Base-by-base conservation (phyloP, 2,113 vertebrate species). In the Meriones unguiculatus region DNA sequence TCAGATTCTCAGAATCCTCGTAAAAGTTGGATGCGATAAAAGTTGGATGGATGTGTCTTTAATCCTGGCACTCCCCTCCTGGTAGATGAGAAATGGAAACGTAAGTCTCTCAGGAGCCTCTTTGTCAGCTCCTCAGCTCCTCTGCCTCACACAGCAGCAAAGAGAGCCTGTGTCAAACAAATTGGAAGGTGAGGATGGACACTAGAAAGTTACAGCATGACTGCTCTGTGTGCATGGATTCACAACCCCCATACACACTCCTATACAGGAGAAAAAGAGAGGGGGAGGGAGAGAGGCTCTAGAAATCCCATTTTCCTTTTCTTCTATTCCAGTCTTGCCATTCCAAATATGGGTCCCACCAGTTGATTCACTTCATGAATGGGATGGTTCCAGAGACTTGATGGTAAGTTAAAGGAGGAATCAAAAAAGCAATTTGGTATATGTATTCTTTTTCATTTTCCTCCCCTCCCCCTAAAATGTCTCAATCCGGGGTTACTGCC, bases 281-380 rank as follows among this genome's bases (percentile, higher is more conserved):
- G 72, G 38, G 3, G 15, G 46, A 22, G 5, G 14, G n/a, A 75
- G 22, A 24, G 11, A 75, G 38, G 4, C 22, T 4, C 5, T 64
- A 96, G 76, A 97, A 97, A 95, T 92, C 90, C 76, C 67, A 75
- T 62, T 89, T 95, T 91, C 91, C 62, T 94, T 84, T 95, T 85
- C 89, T 87, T 94, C 46, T 0, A 32, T 93, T 30, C 76, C 0
- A 0, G 52, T 90, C 88, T 96, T 97, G 94, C 87, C 93, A 94
- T 96, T 94, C 81, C 87, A 96, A 94, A 95, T 67, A 90, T 13
- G 76, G 94, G 64, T 73, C 72, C 69, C n/a, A 75, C 90, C 89
- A 92, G 46, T 72, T 87, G 80, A 95, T 78, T 72, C 59, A 54
- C 75, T 96, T 96, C 72, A 67, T 94, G 92, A 96, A 97, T 87